A percentile compares a stretch with the other conserved stretches of the same genome.
Conservation (phyloP, 92 coral and sea anemone species). For the Epizoanthus fatuus region DNA sequence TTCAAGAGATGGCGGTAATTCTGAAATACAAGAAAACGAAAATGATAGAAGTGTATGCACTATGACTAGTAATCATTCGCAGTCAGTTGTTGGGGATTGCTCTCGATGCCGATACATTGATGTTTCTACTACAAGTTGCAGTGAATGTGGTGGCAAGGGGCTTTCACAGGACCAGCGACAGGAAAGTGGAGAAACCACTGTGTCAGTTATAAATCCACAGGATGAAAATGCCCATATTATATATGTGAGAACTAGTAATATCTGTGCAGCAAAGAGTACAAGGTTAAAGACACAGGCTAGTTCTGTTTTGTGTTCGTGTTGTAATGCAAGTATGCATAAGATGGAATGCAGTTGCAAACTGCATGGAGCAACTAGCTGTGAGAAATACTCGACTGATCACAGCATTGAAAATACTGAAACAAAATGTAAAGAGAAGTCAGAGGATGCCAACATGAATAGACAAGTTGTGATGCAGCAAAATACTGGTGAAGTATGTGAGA, state of each 20-base stretch:
- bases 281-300: neutral
- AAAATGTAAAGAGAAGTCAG: neutral
- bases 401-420: neutral
- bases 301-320: neutral
- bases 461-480: neutral
- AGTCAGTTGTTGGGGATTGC: neutral
- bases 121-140: neutral
- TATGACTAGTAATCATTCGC: neutral
- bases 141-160: neutral
- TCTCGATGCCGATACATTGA: neutral
- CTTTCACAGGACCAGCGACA: neutral
- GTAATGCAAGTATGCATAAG: neutral
- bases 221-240: neutral
- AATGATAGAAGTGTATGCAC: neutral
- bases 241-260: neutral
- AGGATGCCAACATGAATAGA: neutral
- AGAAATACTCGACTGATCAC: neutral
- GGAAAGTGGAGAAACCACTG: neutral
- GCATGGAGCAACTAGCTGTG: neutral
- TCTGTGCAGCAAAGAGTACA: neutral
- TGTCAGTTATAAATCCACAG: neutral
- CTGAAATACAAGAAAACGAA: neutral
- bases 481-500: neutral
- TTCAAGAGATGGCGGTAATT: neutral
- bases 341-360: neutral